A percentile compares a stretch with the other conserved stretches of the same genome.
Conservation (phyloP, 2,797 vertebrate species). For the Philypnodon macrostomus region DNA sequence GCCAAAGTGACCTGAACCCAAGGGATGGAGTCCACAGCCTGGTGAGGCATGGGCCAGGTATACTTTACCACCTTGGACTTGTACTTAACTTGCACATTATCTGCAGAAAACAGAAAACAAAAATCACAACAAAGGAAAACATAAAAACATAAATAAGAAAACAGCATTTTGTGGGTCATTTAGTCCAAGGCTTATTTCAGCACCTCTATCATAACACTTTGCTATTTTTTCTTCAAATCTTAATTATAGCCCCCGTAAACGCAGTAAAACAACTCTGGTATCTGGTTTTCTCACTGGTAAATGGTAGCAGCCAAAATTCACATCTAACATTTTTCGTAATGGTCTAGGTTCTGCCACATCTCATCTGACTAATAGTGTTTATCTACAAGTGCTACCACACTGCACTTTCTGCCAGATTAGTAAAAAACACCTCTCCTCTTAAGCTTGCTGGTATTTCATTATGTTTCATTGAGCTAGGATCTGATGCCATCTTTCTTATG, state of each 20-base stretch:
- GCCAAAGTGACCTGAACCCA: constrained; percentile 91
- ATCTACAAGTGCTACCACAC: constrained; percentile 60
- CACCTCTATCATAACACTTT: constrained; percentile 37
- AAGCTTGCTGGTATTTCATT: constrained; percentile 40
- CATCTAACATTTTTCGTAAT: constrained; percentile 62
- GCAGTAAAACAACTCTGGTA: too few species aligned
- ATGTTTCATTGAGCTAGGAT: constrained; percentile 43
- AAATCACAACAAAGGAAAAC: constrained; percentile 21
- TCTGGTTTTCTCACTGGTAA: constrained; percentile 65
- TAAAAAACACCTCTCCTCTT: constrained; percentile 38
- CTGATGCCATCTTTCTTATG: not conserved
- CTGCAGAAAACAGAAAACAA: constrained; percentile 64
- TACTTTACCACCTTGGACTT: constrained; percentile 87
- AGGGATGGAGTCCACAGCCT: constrained; percentile 77
- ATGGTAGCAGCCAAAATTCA: constrained; percentile 49
- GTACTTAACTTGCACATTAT: constrained; percentile 88
- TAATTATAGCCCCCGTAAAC: too few species aligned
- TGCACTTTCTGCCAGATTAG: constrained; percentile 51
- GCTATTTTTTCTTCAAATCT: constrained; percentile 36
- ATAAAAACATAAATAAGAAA: constrained; percentile 23
- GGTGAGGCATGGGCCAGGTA: constrained; percentile 84
- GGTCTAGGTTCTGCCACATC: constrained; percentile 52
- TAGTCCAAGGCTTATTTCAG: constrained; percentile 25
- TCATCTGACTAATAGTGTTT: constrained; percentile 69
- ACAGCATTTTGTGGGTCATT: constrained; percentile 22